Evolutionary conservation across 2,797 vertebrate species (phyloP).

Genomic region (Sebastiscus tertius): DNA sequence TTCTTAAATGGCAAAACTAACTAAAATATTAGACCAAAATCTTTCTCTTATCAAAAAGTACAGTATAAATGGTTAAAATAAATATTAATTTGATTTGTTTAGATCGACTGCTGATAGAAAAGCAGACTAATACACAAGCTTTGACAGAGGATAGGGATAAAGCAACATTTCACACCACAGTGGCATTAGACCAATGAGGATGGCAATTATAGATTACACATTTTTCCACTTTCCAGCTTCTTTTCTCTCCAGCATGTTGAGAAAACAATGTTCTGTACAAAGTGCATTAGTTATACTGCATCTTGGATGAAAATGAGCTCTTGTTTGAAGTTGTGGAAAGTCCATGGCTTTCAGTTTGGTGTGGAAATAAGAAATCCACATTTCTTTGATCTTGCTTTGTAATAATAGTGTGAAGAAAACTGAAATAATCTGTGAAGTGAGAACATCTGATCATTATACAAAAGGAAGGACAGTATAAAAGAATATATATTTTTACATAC

Average conservation of each 20-base stretch:
- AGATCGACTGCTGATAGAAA: conserved; percentile 38
- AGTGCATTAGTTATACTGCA: conserved; percentile 52
- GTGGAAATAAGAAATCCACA: conserved; percentile 23
- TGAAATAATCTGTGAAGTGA: conserved; percentile 21
- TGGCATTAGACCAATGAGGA: conserved; percentile 30
- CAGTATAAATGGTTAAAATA: conserved; percentile 76
- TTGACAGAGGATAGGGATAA: conserved; percentile 28
- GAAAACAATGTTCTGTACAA: conserved; percentile 56
- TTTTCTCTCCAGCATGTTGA: conserved; percentile 29
- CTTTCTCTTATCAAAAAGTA: conserved; percentile 58
- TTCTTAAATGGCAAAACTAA: conserved; percentile 45
- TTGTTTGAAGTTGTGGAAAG: conserved; percentile 29
- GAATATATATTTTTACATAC: conserved; percentile 48
- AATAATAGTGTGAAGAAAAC: conserved; percentile 14
- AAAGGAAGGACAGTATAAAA: conserved; percentile 36
- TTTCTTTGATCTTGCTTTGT: conserved; percentile 15
- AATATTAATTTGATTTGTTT: conserved; percentile 73
- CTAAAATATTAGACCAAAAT: conserved; percentile 44
- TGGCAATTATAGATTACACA: conserved; percentile 27
- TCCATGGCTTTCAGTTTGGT: conserved; percentile 23
- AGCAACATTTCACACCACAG: conserved; percentile 43
- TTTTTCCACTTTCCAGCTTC: conserved; percentile 32
- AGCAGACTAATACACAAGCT: conserved; percentile 32
- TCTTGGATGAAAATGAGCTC: conserved; percentile 27
- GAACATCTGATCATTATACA: conserved; percentile 31